Conservation (phyloP, 53 echinoderm and acorn worm genomes). For the Patiria pectinifera region DNA sequence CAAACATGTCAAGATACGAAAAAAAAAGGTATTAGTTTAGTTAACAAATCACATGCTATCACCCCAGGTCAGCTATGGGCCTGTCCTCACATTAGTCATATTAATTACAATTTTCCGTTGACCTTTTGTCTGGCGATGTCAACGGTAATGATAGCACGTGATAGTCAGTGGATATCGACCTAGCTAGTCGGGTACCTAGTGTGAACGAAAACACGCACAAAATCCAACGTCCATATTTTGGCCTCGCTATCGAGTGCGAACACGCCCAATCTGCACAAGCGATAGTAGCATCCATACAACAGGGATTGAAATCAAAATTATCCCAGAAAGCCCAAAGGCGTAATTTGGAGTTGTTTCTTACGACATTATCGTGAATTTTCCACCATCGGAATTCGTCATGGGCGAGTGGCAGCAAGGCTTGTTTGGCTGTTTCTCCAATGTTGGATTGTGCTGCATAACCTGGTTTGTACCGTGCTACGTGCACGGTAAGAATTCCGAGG, state of each 20-base stretch:
- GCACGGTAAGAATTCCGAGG: conserved; percentile 54
- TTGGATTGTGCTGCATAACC: conserved; percentile 49
- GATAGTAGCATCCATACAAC: not conserved
- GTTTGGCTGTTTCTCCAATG: conserved; percentile 57
- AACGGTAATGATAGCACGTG: not conserved
- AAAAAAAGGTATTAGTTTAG: too few species aligned
- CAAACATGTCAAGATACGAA: too few species aligned
- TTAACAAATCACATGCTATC: too few species aligned
- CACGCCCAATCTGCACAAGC: not conserved
- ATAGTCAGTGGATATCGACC: not conserved
- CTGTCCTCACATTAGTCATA: too few species aligned
- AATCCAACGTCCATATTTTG: not conserved
- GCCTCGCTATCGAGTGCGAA: not conserved
- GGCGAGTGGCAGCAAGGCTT: conserved; percentile 49
- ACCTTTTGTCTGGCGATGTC: not conserved
- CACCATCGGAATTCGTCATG: not conserved
- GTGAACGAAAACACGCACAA: not conserved
- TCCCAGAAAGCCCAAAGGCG: not conserved
- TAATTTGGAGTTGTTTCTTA: not conserved
- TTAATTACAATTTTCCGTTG: too few species aligned
- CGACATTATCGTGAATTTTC: not conserved
- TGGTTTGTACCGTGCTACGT: conserved; percentile 52
- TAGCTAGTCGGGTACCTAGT: not conserved
- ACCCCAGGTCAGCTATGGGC: too few species aligned
- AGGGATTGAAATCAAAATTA: not conserved